These are phyloP conservation scores for Laticauda laticaudata DNA, from an alignment of 2,113 vertebrate species.

Conservation along the genomic window DNA sequence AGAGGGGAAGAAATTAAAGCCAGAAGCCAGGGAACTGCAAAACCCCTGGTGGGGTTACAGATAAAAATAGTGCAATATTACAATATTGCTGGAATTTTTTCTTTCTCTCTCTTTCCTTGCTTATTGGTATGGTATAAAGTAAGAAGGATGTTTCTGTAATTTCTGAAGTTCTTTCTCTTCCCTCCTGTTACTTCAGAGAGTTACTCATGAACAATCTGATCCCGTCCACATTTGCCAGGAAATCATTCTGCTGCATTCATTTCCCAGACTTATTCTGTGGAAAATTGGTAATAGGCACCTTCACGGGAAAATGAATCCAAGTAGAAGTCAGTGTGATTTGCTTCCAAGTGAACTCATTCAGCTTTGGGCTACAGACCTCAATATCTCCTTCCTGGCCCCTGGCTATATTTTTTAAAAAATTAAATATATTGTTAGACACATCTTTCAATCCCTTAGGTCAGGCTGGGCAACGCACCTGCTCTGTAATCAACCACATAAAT, in stretches of 20 bases:
- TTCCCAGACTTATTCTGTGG: background rate
- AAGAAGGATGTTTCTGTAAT: background rate
- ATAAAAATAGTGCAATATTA: background rate
- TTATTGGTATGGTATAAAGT: accelerated
- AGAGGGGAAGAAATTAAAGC: background rate
- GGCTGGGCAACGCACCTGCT: constrained; percentile 46
- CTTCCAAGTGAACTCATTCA: background rate
- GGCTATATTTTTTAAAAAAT: constrained; percentile 9
- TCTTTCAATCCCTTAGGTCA: background rate
- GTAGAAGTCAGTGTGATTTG: background rate
- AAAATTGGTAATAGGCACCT: background rate
- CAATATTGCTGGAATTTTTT: background rate
- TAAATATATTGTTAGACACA: constrained; percentile 30
- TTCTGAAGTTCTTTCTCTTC: background rate
- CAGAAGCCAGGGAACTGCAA: background rate
- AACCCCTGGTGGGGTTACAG: background rate
- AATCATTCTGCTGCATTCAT: background rate
- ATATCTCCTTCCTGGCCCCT: background rate
- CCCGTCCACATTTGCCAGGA: background rate
- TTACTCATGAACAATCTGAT: background rate
- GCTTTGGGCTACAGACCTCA: background rate
- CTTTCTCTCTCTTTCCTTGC: too few relatives aligned
- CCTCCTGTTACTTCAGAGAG: background rate
- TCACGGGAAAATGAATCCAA: background rate
- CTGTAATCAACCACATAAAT: constrained; percentile 64